Base-by-base conservation (phyloP, 2,797 vertebrate species). In the Pterois miles region DNA sequence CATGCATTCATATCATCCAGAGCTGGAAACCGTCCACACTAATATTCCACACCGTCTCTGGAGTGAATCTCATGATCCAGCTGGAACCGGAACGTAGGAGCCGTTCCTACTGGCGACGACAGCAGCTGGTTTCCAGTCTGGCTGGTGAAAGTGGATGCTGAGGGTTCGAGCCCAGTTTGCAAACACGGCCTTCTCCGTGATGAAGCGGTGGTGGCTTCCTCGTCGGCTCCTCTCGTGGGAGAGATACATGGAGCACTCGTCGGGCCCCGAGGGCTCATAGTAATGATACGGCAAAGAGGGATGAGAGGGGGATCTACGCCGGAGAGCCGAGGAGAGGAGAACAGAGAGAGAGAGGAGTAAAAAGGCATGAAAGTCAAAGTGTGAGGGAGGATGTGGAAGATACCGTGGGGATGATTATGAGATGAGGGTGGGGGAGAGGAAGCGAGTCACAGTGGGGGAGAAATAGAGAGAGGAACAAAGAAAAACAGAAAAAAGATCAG, bases 191-290 rank as follows among this genome's bases (percentile, higher is more conserved):
- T 99, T 99, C 94, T 99, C 98, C 0, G 97, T 99, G 93, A 98
- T 97, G 87, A 98, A 99, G 38, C 97, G 97, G 72, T 98, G 98
- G 67, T 98, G 97, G 80, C 97, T 97, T 75, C 97, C 97, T 71
- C 94, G 95, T 2, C 90, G 94, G 60, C 96, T 97, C 60, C 95
- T 95, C 92, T 99, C 97, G 0, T 98, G 97, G 16, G 97, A 96
- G 50, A 99, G 91, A 91, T 99, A 99, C 97, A 98, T 98, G 22
- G 96, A 95, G 90, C 98, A 99, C 83, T 99, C 98, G 2, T 97
- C 94, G 0, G 95, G 94, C 34, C 97, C 97, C 11, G 87, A 77
- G n/a, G 97, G 96, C 79, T 99, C 97, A 0, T 99, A 99, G 90
- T 99, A 99, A 91, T 99, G 98, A 89, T 99, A 99, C n/a, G 97